Percentiles rank a stretch among this genome's conserved stretches.
Conservation (phyloP, 2,113 vertebrate species). For the Piaya cayana region DNA sequence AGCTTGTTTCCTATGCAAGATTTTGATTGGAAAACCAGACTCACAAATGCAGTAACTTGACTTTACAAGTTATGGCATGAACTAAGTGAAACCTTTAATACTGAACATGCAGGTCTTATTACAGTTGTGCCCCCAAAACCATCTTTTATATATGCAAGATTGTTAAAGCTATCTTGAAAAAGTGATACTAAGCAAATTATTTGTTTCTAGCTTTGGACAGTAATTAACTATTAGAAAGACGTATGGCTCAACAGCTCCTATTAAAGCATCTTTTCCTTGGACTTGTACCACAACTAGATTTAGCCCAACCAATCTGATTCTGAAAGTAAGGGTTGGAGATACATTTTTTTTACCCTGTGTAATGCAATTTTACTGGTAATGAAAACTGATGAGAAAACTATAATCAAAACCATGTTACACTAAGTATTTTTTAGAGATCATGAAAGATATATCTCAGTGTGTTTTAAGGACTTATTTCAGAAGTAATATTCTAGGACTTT, state of each 20-base stretch:
- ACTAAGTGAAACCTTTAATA: not conserved
- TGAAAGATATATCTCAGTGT: not conserved
- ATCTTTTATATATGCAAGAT: not conserved
- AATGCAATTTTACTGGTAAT: not conserved
- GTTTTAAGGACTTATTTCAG: slow-evolving; percentile 14
- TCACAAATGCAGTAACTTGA: not conserved
- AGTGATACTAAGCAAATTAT: not conserved
- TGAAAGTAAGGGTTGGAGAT: not conserved
- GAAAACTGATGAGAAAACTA: slow-evolving; percentile 21
- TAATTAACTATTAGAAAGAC: not conserved
- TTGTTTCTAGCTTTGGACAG: not conserved
- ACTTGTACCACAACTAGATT: not conserved
- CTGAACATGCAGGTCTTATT: not conserved
- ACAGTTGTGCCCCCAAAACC: not conserved
- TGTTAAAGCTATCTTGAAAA: not conserved
- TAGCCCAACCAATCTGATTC: not conserved
- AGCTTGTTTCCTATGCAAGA: not conserved
- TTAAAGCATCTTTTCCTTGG: not conserved
- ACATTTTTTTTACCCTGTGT: not conserved
- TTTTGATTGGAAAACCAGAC: not conserved
- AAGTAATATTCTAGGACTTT: not conserved
- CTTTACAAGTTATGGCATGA: not conserved
- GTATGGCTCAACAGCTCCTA: not conserved
- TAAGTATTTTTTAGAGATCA: not conserved
- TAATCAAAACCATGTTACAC: not conserved